A percentile compares a stretch with the other conserved stretches of the same genome.
phyloP scores from a whole-genome alignment of 2,888 invertebrate species.

The Dusona sp. region DNA sequence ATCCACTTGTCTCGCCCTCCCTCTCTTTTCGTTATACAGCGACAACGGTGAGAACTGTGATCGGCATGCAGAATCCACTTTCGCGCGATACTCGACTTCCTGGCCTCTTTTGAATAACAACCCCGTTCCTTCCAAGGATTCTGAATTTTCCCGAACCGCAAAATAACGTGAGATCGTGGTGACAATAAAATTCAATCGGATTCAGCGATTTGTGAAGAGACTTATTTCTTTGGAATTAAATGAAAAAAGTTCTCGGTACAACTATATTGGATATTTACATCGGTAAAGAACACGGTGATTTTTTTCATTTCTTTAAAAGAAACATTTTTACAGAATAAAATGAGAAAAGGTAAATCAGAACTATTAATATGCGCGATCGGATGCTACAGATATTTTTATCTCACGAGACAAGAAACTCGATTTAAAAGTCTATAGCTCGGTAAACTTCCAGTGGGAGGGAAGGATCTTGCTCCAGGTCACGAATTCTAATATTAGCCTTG shows the following conservation, averaged over 20 bases:
- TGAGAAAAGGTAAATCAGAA: background rate
- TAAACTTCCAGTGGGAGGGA: background rate
- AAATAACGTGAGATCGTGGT: constrained; percentile 3
- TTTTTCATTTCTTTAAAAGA: background rate
- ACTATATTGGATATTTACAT: background rate
- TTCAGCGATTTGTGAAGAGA: background rate
- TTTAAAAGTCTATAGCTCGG: constrained; percentile 36
- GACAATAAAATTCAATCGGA: background rate
- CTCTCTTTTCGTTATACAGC: background rate
- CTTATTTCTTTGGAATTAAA: background rate
- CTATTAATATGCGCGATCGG: background rate
- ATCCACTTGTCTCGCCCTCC: too few species aligned
- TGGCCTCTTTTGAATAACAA: constrained; percentile 26
- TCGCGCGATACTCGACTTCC: constrained; percentile 35
- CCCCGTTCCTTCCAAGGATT: background rate
- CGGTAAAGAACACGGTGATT: too few species aligned
- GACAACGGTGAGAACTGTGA: constrained; percentile 20
- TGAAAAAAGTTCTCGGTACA: background rate
- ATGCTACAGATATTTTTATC: background rate
- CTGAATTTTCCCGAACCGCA: background rate
- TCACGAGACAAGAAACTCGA: constrained; percentile 30
- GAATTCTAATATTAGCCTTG: constrained; percentile 50
- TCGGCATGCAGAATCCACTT: constrained; percentile 51
- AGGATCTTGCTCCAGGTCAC: constrained; percentile 29
- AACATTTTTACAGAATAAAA: background rate